Base-by-base conservation (phyloP, 2,888 invertebrate species). In the Labia minor region DNA sequence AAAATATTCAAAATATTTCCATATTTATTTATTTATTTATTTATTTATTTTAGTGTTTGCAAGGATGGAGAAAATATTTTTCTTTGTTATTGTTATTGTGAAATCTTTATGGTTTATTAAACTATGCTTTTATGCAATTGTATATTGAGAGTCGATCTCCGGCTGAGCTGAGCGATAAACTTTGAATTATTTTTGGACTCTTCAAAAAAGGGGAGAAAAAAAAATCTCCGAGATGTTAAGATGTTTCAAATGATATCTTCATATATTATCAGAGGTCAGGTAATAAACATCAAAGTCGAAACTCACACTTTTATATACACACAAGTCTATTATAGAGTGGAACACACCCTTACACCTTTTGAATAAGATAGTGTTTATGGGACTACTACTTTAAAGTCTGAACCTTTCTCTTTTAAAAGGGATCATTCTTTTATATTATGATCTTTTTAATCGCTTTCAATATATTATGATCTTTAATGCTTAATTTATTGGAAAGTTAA, bases 231-330 rank as follows among this genome's bases (percentile, higher is more conserved):
- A 49, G 8, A 8, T 49, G 49, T 49, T 49, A 49, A 49, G 49
- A 49, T 49, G 16, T 49, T 49, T 16, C 49, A 14, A 49, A 49
- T 49, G 49, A 49, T 49, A 49, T 49, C 49, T 49, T 49, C 49
- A 49, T 49, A 49, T 49, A 8, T 49, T 49, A 14, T 49, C 49
- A 49, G 49, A 8, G 49, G 14, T 49, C 49, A 49, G 49, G 49
- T 16, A 49, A 49, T 49, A 49, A 49, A 49, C 49, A 49, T 49
- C 49, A 49, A 49, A 49, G 49, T 14, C 49, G 49, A 49, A 49
- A 49, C 49, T 14, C 49, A 49, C 49, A 49, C 49, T 8, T 14
- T 8, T 14, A 49, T 16, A 49, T 14, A 49, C 49, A 49, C 49
- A 49, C 49, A 49, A 14, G 16, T 49, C 26, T 26, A 26, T 26